A percentile compares a stretch with the other conserved stretches of the same genome.
These are phyloP conservation scores for Chrysodeixis includens DNA, from an alignment of 2,888 invertebrate species.

Conservation along the genomic window DNA sequence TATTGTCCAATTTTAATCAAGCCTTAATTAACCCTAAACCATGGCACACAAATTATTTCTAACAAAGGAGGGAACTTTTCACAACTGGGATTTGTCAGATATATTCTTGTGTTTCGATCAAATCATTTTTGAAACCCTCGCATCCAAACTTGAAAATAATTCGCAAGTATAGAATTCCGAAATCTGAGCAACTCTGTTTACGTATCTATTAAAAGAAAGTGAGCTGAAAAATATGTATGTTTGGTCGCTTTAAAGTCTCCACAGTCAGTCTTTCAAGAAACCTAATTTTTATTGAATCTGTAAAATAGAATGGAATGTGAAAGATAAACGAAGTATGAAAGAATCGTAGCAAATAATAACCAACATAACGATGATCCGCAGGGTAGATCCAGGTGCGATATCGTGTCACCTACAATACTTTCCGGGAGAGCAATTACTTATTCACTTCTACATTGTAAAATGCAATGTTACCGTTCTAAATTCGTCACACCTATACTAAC, in stretches of 20 bases:
- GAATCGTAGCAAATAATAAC: constrained; percentile 66
- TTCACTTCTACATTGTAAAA: constrained; percentile 60
- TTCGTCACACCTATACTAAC: constrained; percentile 77
- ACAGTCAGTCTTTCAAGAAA: constrained; percentile 86
- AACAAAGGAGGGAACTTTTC: constrained; percentile 88
- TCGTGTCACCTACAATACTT: constrained; percentile 61
- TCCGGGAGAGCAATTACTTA: constrained; percentile 76
- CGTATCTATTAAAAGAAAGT: constrained; percentile 75
- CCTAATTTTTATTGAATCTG: constrained; percentile 79
- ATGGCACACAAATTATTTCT: constrained; percentile 88
- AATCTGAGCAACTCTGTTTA: constrained; percentile 82
- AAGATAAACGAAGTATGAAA: constrained; percentile 69
- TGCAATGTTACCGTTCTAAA: constrained; percentile 70
- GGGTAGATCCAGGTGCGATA: constrained; percentile 65
- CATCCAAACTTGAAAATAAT: constrained; percentile 61
- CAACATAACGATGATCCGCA: constrained; percentile 70
- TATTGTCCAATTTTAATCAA: constrained; percentile 84
- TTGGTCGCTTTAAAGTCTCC: constrained; percentile 82
- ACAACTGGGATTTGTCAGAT: constrained; percentile 79
- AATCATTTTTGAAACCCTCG: constrained; percentile 65
- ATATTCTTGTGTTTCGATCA: constrained; percentile 71
- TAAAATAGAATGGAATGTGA: constrained; percentile 81
- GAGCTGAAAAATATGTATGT: constrained; percentile 74
- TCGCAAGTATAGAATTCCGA: constrained; percentile 73
- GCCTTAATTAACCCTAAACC: constrained; percentile 84